Evolutionary conservation across 2,797 vertebrate genomes (phyloP), one percentile per base, ranked within the genome.

Genomic region (Morelia viridis): DNA sequence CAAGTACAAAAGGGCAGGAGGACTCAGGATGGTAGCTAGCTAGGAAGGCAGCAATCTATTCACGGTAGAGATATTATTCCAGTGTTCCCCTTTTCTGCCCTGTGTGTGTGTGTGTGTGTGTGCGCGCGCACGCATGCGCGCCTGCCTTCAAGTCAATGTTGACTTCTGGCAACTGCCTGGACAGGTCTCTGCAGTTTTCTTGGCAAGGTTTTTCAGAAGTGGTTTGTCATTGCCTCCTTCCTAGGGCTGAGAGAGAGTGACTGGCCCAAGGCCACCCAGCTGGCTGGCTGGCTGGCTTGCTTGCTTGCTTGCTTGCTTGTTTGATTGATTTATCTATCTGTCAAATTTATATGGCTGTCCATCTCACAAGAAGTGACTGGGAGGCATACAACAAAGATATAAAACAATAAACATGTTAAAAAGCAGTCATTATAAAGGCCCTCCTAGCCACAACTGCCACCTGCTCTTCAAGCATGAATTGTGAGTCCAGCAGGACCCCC

Each of bases 91-190:
- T 64, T 64, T 64, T 9, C 7, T 22, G 17, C 31, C 31, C 68
- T 19, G 5, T 9, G 31, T 76, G 17, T 76, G 17, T 22, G 17
- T 22, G 7, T 76, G 7, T 41, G 15, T 9, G 68, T 76, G 35
- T 76, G 17, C 10, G 17, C 22, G 8, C 41, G 17, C 22, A 0
- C 6, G 8, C 8, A 6, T 53, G 7, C 7, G 0, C 7, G 0
- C 8, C 6, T 8, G 8, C 71, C 9, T 41, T 76, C 71, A 41
- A 17, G 7, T 76, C 22, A 19, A 8, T 17, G n/a, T 35, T 71
- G 65, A 68, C 65, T 68, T n/a, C n/a, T 31, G n/a, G 15, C 7
- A 6, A 71, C 65, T 7, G 65, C 13, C 17, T 35, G 65, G 17
- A 76, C 35, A 7, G 19, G 58, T 60, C 68, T 22, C 17, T 76